A percentile compares a stretch with the other conserved stretches of the same genome.
Evolutionary conservation across 2,888 invertebrate species (phyloP).

Genomic region (Eutolmus rufibarbis): DNA sequence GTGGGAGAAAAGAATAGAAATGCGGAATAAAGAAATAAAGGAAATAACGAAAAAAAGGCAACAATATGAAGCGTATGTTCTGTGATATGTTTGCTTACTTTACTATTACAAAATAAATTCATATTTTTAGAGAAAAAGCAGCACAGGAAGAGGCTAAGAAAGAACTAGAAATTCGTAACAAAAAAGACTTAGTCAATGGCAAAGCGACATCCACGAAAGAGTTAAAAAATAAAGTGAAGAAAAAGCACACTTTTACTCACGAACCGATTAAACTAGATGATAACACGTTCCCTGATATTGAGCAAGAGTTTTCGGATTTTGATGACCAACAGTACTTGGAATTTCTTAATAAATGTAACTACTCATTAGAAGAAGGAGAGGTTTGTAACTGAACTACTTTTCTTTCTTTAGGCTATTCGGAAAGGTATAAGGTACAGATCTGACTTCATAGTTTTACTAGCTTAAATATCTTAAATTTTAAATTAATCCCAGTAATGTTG

Average conservation of each 20-base stretch:
- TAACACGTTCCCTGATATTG: constrained; percentile 52
- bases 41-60: constrained; percentile 49
- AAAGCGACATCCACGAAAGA: neutral
- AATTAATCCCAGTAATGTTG: no score
- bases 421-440: no score
- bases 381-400: constrained; percentile 44
- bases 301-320: constrained; percentile 50
- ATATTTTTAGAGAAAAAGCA: constrained; percentile 43
- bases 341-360: neutral
- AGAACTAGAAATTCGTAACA: neutral
- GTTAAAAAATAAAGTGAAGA: neutral
- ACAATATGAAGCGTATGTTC: constrained; percentile 51
- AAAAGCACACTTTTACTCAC: constrained; percentile 28
- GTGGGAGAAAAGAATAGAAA: neutral
- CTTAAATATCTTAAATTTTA: no score
- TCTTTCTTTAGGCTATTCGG: no score
- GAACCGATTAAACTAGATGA: constrained; percentile 27
- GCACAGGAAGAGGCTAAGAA: constrained; percentile 45
- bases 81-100: neutral
- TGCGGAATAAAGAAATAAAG: neutral
- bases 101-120: neutral
- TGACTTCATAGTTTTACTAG: no score
- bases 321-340: constrained; percentile 52
- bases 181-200: neutral
- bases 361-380: constrained; percentile 52